Conservation (phyloP, 2,113 vertebrate genomes). For the Suncus etruscus region DNA sequence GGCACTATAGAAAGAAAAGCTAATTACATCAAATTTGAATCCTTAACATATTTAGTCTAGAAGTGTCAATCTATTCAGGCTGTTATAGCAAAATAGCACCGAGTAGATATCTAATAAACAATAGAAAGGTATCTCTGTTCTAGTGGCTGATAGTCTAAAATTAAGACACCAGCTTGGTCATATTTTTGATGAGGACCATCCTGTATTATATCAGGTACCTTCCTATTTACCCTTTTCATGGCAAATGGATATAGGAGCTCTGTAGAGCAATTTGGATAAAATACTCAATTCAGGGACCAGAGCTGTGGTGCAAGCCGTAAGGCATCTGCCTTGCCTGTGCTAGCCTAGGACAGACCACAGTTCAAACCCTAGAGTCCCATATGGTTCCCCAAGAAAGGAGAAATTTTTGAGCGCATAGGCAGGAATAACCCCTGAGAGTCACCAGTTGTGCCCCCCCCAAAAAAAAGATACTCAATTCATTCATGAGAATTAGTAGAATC, state of each 20-base stretch:
- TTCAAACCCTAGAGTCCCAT: no score
- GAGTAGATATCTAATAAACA: background rate
- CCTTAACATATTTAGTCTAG: background rate
- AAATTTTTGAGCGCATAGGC: no score
- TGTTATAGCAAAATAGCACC: background rate
- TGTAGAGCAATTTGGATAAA: background rate
- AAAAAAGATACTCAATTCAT: background rate
- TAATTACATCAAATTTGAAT: constrained; percentile 49
- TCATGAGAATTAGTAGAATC: background rate
- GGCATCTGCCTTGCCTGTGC: no score
- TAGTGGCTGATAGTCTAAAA: background rate
- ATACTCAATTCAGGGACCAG: background rate
- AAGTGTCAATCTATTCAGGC: background rate
- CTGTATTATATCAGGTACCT: no score
- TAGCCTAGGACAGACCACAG: no score
- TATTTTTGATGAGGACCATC: background rate
- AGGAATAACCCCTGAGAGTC: no score
- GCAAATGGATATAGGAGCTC: background rate
- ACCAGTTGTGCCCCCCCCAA: no score
- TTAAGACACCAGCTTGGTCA: background rate
- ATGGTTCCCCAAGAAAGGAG: no score
- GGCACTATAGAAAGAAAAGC: constrained; percentile 14
- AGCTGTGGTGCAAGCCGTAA: no score
- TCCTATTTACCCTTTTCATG: background rate
- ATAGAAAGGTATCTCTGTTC: background rate